phyloP scores from a whole-genome alignment of 2,797 vertebrate genomes.

The Neopelma chrysocephalum region DNA sequence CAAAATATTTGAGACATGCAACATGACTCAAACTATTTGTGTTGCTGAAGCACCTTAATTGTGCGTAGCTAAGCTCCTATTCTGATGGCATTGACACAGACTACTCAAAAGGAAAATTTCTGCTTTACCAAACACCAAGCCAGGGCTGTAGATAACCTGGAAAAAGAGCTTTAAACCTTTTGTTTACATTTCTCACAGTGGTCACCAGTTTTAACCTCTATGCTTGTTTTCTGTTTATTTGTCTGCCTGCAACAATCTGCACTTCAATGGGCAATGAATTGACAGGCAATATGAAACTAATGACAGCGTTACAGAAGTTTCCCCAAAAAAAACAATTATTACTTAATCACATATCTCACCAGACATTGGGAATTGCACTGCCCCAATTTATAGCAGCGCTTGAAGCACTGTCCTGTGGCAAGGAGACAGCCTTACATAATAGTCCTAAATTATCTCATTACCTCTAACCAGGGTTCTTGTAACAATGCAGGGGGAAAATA shows the following conservation, averaged over 20 bases:
- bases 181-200: not conserved
- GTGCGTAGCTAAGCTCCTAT: not conserved
- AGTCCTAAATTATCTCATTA: not conserved
- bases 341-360: conserved; percentile 14
- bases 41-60: not conserved
- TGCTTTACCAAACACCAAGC: not conserved
- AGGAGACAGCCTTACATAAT: conserved; percentile 47
- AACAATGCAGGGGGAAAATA: not conserved
- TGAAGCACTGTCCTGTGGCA: conserved; percentile 15
- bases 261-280: conserved; percentile 10
- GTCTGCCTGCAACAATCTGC: not conserved
- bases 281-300: conserved; percentile 39
- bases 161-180: not conserved
- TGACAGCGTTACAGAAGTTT: not conserved
- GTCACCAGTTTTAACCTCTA: not conserved
- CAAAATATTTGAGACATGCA: conserved; percentile 36
- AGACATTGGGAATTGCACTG: not conserved
- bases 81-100: not conserved
- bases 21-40: conserved; percentile 15
- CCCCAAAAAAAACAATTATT: conserved; percentile 15
- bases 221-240: not conserved
- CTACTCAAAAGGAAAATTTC: not conserved
- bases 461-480: not conserved
- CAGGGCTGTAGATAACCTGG: not conserved
- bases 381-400: not conserved